A percentile compares a stretch with the other conserved stretches of the same genome.
phyloP scores from a whole-genome alignment of 2,797 vertebrate species.

The Cephalopachus bancanus region DNA sequence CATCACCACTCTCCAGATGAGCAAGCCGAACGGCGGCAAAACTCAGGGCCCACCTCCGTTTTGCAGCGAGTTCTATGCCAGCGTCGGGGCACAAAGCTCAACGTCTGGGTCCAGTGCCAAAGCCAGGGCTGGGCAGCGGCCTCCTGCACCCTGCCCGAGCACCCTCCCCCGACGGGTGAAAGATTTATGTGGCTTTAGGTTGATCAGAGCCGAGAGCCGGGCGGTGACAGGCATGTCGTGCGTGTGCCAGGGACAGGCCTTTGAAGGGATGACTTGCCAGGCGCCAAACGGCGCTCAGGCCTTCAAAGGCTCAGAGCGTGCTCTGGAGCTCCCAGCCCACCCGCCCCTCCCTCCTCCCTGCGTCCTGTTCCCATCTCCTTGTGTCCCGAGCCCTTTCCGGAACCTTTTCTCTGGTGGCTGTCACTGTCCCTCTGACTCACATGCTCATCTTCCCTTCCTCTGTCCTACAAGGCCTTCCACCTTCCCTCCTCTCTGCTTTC shows the following conservation, averaged over 20 bases:
- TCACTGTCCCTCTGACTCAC: background rate
- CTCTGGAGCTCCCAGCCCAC: slow-evolving; percentile 70
- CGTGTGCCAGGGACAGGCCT: slow-evolving; percentile 83
- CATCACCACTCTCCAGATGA: background rate
- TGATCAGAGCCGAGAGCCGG: slow-evolving; percentile 88
- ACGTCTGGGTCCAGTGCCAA: background rate
- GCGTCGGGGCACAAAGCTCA: background rate
- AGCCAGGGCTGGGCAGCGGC: background rate
- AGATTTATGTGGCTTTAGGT: slow-evolving; percentile 86
- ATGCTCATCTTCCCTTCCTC: background rate
- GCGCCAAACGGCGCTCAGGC: slow-evolving; percentile 74
- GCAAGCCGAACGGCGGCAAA: background rate
- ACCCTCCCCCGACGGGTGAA: slow-evolving; percentile 70
- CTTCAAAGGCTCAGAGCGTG: slow-evolving; percentile 87
- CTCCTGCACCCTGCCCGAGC: background rate
- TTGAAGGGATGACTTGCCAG: slow-evolving; percentile 88
- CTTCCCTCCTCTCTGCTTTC: background rate
- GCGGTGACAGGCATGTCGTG: slow-evolving; percentile 80
- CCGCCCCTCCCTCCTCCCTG: slow-evolving; percentile 44
- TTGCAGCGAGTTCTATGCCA: fast-evolving
- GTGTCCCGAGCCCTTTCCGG: slow-evolving; percentile 68
- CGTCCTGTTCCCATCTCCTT: slow-evolving; percentile 54
- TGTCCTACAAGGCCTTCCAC: background rate
- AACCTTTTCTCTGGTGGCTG: slow-evolving; percentile 40
- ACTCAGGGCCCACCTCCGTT: background rate